Base-by-base conservation (phyloP, 2,797 vertebrate genomes). In the Carduelis carduelis region DNA sequence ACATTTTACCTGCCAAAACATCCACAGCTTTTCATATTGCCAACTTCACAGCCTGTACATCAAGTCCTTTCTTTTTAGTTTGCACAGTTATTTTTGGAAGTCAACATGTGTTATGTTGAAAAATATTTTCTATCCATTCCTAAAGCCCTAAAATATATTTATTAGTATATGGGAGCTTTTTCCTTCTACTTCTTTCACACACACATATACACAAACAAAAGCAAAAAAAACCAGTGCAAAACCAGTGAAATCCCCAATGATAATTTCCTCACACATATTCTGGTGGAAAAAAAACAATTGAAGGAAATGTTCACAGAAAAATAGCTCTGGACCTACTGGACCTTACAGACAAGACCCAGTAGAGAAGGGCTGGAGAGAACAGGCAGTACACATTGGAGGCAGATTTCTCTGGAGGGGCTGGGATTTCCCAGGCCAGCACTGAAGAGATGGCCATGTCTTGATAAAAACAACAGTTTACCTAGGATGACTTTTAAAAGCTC, bases 1-100 rank as follows among this genome's bases (percentile, higher is more conserved):
- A 61, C 64, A 34, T 41, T 14, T 23, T 41, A 80, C 63, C 50
- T 85, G 87, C 72, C 81, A 89, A 81, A 89, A 85, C 66, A 94
- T 44, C 71, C 79, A 49, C 46, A 52, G 64, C 24, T 80, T 76
- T 78, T 64, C 50, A 43, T 14, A 46, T 30, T 85, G 75, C 60
- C 79, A 87, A 34, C 30, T 83, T 87, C 5, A 75, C 1, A 0
- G 69, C 26, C 78, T 9, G 2, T 74, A 57, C 26, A 78, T 83
- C 84, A 91, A 71, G 37, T 13, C 18, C 28, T 83, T 90, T 77
- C 35, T 70, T 74, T 49, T 64, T 6, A 2, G 34, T 87, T 93
- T 70, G 57, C 39, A 28, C 16, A 27, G 72, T 53, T 83, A 18
- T 77, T 93, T 77, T 75, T 77, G 75, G 65, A 74, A 93, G 32